phyloP scores from a whole-genome alignment of 2,888 invertebrate genomes.

The Caradrina clavipalpis region DNA sequence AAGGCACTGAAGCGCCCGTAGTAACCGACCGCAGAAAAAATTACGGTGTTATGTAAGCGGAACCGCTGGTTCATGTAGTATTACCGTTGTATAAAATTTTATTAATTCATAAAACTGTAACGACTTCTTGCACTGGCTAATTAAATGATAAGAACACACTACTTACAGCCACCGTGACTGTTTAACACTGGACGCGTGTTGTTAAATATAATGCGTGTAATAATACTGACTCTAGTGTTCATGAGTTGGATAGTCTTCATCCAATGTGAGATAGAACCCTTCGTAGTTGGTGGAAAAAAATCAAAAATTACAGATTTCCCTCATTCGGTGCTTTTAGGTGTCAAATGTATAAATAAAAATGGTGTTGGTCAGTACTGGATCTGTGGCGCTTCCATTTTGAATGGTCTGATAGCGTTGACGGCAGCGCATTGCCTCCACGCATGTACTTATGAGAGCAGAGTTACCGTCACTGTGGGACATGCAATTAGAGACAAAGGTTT shows the following conservation, averaged over 20 bases:
- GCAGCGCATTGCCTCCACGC: constrained; percentile 69
- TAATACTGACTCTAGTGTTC: constrained; percentile 4
- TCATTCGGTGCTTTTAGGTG: constrained; percentile 9
- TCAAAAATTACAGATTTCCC: constrained; percentile 7
- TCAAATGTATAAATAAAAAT: too few relatives aligned
- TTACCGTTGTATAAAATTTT: background rate
- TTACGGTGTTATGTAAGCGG: background rate
- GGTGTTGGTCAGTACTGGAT: background rate
- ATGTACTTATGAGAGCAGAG: background rate
- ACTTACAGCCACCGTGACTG: background rate
- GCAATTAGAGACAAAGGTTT: constrained; percentile 21
- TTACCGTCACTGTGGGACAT: constrained; percentile 50
- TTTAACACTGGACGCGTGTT: background rate
- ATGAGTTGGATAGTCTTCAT: constrained; percentile 1
- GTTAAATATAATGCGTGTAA: constrained; percentile 6
- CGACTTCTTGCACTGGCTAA: constrained; percentile 8
- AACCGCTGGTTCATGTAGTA: background rate
- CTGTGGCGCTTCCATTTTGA: constrained; percentile 73
- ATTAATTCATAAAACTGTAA: constrained; percentile 32
- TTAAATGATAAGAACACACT: constrained; percentile 36
- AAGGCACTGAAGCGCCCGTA: too few relatives aligned
- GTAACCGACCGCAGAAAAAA: too few relatives aligned
- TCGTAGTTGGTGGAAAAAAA: background rate
- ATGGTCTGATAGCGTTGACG: constrained; percentile 66
- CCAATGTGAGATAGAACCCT: constrained; percentile 12